A percentile compares a stretch with the other conserved stretches of the same genome.
These are phyloP conservation scores for Oreochromis grahami DNA, from an alignment of 2,797 vertebrate species.

Conservation along the genomic window DNA sequence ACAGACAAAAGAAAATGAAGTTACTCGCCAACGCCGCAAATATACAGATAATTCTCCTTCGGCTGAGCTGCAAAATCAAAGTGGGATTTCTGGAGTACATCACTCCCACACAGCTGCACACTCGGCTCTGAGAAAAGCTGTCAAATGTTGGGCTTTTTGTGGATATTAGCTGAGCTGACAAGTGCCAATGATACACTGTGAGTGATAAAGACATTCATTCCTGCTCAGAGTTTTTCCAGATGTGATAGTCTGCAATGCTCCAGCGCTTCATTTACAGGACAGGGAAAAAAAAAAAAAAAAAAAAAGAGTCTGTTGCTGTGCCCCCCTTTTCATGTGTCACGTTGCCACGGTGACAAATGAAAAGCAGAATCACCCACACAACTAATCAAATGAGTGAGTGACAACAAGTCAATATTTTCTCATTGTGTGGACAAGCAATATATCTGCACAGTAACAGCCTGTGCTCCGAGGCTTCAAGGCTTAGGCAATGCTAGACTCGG, in stretches of 20 bases:
- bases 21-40: slow-evolving; percentile 28
- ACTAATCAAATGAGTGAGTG: slow-evolving; percentile 72
- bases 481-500: slow-evolving; percentile 26
- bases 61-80: slow-evolving; percentile 59
- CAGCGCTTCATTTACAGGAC: slow-evolving; percentile 42
- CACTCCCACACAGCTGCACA: slow-evolving; percentile 56
- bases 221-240: slow-evolving; percentile 64
- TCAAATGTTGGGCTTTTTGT: slow-evolving; percentile 52
- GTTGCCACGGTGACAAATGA: slow-evolving; percentile 70
- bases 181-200: slow-evolving; percentile 48
- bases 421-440: slow-evolving; percentile 69
- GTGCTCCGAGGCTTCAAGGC: slow-evolving; percentile 34
- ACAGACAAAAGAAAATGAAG: slow-evolving; percentile 59
- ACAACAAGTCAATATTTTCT: slow-evolving; percentile 75
- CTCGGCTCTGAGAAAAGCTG: slow-evolving; percentile 49
- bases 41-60: slow-evolving; percentile 49
- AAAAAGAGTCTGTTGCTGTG: slow-evolving; percentile 19
- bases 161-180: slow-evolving; percentile 57
- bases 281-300: not conserved
- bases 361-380: slow-evolving; percentile 62
- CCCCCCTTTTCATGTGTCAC: slow-evolving; percentile 23
- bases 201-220: slow-evolving; percentile 63
- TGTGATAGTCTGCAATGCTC: slow-evolving; percentile 50
- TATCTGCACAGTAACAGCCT: slow-evolving; percentile 47
- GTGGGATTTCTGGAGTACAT: slow-evolving; percentile 57